Conservation (phyloP, 1,140 invertebrate genomes). For the Hestina assimilis region DNA sequence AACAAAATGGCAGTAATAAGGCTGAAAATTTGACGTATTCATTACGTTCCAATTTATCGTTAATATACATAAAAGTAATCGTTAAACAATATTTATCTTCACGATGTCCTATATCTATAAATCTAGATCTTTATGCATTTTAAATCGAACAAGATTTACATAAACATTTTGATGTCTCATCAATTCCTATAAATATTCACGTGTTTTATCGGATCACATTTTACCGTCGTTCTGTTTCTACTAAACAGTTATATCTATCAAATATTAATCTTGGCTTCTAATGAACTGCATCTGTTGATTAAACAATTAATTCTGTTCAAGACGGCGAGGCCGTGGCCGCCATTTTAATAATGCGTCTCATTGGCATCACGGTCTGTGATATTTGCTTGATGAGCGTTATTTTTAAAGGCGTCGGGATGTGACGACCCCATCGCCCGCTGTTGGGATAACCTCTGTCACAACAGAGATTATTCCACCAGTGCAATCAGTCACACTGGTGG, state of each 20-base stretch:
- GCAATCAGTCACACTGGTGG: too few relatives aligned
- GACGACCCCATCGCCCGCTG: too few relatives aligned
- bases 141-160: too few relatives aligned
- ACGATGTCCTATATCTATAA: background rate
- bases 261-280: background rate
- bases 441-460: too few relatives aligned
- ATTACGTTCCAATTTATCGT: conserved; percentile 8
- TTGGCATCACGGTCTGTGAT: conserved; percentile 12
- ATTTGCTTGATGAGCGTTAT: background rate
- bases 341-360: conserved; percentile 10
- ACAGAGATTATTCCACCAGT: too few relatives aligned
- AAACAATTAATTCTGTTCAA: conserved; percentile 12
- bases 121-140: too few relatives aligned
- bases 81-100: background rate
- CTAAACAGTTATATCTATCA: conserved; percentile 1
- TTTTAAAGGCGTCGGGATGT: conserved; percentile 16
- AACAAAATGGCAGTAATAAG: background rate
- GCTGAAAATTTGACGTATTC: background rate
- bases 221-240: background rate
- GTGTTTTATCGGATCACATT: too few relatives aligned
- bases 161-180: too few relatives aligned
- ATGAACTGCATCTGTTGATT: conserved; percentile 11
- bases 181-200: too few relatives aligned
- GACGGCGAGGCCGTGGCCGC: conserved; percentile 21
- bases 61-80: background rate